Evolutionary conservation across 1,140 invertebrate species (phyloP).

Genomic region (Zaprionus inermis): DNA sequence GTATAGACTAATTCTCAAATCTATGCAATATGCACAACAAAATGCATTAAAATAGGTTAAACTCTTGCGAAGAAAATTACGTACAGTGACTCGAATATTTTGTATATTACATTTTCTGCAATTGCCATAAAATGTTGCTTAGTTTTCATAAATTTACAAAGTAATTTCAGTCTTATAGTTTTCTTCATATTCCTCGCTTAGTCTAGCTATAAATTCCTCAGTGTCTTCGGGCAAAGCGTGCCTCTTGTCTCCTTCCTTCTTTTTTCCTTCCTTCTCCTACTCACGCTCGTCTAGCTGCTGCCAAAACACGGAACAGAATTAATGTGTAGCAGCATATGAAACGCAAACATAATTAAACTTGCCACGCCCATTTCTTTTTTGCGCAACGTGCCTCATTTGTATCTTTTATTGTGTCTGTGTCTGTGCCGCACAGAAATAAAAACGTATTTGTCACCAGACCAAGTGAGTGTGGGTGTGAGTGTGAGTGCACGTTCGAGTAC

Average conservation of each 20-base stretch:
- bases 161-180: neutral
- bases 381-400: slow-evolving; percentile 34
- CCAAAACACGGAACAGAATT: slow-evolving; percentile 63
- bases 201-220: neutral
- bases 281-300: slow-evolving; percentile 16
- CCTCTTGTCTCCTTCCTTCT: too few species aligned
- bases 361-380: slow-evolving; percentile 48
- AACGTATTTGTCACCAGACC: slow-evolving; percentile 69
- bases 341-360: slow-evolving; percentile 80
- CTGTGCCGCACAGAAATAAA: slow-evolving; percentile 65
- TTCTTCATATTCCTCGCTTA: neutral
- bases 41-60: too few species aligned
- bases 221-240: neutral
- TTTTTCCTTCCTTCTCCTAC: neutral
- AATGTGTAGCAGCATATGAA: slow-evolving; percentile 60
- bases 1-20: too few species aligned
- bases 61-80: too few species aligned
- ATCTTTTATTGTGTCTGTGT: slow-evolving; percentile 65
- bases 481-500: slow-evolving; percentile 8
- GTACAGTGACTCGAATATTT: too few species aligned
- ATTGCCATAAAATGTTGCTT: neutral
- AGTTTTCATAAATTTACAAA: neutral
- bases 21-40: too few species aligned
- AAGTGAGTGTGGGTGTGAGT: neutral
- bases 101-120: too few species aligned